These are phyloP conservation scores for Hyposmocoma kahamanoa DNA, from an alignment of 1,140 invertebrate species.

Conservation along the genomic window DNA sequence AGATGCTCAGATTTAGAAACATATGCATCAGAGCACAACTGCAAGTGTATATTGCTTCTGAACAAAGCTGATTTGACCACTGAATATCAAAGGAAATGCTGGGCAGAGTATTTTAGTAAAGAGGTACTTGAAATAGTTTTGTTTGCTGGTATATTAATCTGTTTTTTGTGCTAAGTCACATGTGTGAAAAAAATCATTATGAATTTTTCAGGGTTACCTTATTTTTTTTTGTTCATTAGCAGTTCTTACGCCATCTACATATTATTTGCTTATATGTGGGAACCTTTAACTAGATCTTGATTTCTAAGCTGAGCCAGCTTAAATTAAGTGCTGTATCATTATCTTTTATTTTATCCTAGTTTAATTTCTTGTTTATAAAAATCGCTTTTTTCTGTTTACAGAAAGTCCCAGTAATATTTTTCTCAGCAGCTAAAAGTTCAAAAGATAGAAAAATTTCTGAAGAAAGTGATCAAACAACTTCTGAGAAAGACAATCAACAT, in stretches of 20 bases:
- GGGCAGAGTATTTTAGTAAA: slow-evolving; percentile 91
- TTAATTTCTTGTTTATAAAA: no score
- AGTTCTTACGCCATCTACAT: background rate
- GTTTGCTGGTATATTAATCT: no score
- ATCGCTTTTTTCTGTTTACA: slow-evolving; percentile 33
- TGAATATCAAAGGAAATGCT: slow-evolving; percentile 84
- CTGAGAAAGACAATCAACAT: slow-evolving; percentile 9
- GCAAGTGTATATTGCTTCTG: slow-evolving; percentile 86
- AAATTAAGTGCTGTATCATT: no score
- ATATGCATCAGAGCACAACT: slow-evolving; percentile 89
- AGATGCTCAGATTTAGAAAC: slow-evolving; percentile 93
- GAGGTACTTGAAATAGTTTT: no score
- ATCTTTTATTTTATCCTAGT: no score
- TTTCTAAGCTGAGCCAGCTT: no score
- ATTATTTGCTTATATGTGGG: background rate
- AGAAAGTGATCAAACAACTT: slow-evolving; percentile 24
- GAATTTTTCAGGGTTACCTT: no score
- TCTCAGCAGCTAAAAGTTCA: slow-evolving; percentile 72
- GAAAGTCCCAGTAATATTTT: slow-evolving; percentile 58
- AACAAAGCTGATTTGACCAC: slow-evolving; percentile 98
- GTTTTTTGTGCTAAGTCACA: no score
- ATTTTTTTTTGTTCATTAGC: no score
- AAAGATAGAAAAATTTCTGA: slow-evolving; percentile 65
- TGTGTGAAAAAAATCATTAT: no score
- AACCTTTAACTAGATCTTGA: background rate